Base-by-base conservation (phyloP, 2,888 invertebrate species). In the Limnephilus lunatus region DNA sequence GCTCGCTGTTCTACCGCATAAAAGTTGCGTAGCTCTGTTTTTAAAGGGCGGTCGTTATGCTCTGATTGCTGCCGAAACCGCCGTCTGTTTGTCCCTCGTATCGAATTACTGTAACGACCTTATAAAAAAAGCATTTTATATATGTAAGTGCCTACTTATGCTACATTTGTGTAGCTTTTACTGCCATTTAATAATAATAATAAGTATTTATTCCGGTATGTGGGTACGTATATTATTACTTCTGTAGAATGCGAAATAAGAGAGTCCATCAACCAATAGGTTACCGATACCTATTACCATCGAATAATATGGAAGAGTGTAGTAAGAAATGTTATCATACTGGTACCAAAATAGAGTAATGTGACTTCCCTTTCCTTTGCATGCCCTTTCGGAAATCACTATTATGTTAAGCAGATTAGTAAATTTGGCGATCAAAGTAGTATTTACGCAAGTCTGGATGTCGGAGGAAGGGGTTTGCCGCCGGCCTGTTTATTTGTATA, bases 41-140 rank as follows among this genome's bases (percentile, higher is more conserved):
- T 39, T 25, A 86, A 86, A 86, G 85, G 85, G 85, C 85, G 39
- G 44, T 86, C 85, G 85, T 86, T 44, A 25, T n/a, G 85, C 85
- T 86, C 86, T 86, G 86, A 86, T 86, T 86, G 86, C 12, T n/a
- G 25, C 68, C 68, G 15, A 25, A n/a, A n/a, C 44, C 44, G 86
- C 86, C 15, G 86, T 14, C 68, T 25, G 68, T 68, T 25, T 25
- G 68, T 68, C 68, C 86, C 86, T 44, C 86, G 39, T 12, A 30
- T 86, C 30, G 44, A 25, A 25, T 83, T 83, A 35, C 83, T 39
- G 25, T 7, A 83, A 15, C 35, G 14, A 83, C 83, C 35, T 32
- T 32, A 83, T 83, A 39, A 32, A 83, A 35, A 83, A 35, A 1
- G 15, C 39, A 31, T 31, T 32, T 31, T 31, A 25, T 68, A 0